phyloP scores from a whole-genome alignment of 2,888 invertebrate genomes.

The Lordiphosa andalusiaca region DNA sequence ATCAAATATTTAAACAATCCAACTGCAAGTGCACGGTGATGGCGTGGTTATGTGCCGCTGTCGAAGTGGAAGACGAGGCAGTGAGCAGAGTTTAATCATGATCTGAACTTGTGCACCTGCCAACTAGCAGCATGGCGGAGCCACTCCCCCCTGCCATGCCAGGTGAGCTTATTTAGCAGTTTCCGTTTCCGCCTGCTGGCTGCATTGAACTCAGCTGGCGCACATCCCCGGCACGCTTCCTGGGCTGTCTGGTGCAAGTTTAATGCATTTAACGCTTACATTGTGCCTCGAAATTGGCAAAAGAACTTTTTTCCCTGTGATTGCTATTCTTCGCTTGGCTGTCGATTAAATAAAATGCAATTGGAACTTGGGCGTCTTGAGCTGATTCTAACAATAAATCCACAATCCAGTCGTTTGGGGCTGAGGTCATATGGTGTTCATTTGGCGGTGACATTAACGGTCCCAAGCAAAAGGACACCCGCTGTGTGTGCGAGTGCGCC shows the following conservation, averaged over 20 bases:
- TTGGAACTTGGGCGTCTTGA: not conserved
- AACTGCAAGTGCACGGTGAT: conserved; percentile 44
- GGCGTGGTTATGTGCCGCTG: conserved; percentile 49
- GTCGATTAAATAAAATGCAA: conserved; percentile 55
- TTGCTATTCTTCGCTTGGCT: conserved; percentile 17
- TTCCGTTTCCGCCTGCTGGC: conserved; percentile 64
- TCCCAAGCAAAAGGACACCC: conserved; percentile 28
- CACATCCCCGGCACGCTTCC: conserved; percentile 50
- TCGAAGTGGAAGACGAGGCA: not conserved
- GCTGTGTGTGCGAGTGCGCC: conserved; percentile 42
- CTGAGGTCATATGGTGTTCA: conserved; percentile 51
- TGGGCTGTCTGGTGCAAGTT: conserved; percentile 55
- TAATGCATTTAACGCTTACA: conserved; percentile 71
- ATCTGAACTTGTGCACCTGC: conserved; percentile 69
- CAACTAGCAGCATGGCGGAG: conserved; percentile 39
- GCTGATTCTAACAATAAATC: conserved; percentile 24
- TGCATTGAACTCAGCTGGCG: conserved; percentile 57
- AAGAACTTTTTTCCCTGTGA: conserved; percentile 20
- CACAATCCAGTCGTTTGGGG: conserved; percentile 45
- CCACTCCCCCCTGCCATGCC: conserved; percentile 1
- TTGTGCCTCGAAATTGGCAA: conserved; percentile 67
- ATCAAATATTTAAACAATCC: conserved; percentile 70
- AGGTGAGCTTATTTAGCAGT: conserved; percentile 70
- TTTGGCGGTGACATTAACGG: conserved; percentile 50
- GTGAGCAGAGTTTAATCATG: conserved; percentile 49